Evolutionary conservation across 2,888 invertebrate species (phyloP).

Genomic region (Smittia aterrima): DNA sequence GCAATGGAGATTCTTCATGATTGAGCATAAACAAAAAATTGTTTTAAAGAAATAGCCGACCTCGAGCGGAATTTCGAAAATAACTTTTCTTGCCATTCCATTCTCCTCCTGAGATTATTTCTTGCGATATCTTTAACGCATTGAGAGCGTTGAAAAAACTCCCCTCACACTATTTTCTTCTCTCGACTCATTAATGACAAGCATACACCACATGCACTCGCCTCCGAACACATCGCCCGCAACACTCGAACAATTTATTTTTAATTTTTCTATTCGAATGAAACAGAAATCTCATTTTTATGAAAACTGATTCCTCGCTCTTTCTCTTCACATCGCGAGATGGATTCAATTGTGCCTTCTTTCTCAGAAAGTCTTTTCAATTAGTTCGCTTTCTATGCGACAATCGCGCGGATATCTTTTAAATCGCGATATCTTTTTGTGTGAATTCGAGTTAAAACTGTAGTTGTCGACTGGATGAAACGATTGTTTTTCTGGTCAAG

Average conservation of each 20-base stretch:
- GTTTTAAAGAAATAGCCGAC: background rate
- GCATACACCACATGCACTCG: constrained; percentile 6
- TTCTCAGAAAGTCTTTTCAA: constrained; percentile 6
- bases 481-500: background rate
- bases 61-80: background rate
- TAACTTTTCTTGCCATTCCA: background rate
- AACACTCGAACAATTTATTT: background rate
- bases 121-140: no score
- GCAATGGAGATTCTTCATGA: background rate
- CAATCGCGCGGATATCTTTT: constrained; percentile 1
- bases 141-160: background rate
- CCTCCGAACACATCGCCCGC: background rate
- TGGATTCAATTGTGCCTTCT: background rate
- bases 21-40: background rate
- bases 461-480: background rate
- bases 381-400: constrained; percentile 31
- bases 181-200: constrained; percentile 12
- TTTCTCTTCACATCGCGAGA: constrained; percentile 4
- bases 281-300: constrained; percentile 3
- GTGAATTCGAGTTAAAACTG: background rate
- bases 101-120: no score
- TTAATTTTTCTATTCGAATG: background rate
- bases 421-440: constrained; percentile 7
- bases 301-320: background rate
- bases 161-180: background rate